These are phyloP conservation scores for Belonocnema kinseyi DNA, from an alignment of 1,140 invertebrate genomes.

Conservation along the genomic window DNA sequence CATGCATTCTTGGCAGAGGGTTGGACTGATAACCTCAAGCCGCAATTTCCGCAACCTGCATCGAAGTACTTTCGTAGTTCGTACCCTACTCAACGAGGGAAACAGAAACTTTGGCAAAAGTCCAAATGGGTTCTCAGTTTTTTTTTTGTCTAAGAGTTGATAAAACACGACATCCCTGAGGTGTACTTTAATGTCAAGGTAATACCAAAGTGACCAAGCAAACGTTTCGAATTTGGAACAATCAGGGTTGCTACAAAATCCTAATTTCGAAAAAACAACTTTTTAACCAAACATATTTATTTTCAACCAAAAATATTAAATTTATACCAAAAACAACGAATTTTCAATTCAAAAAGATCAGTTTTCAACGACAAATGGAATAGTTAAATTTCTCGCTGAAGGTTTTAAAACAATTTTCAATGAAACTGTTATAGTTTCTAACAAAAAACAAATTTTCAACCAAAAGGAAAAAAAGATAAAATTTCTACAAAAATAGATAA, in stretches of 20 bases:
- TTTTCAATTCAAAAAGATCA: no score
- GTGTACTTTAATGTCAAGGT: slow-evolving; percentile 24
- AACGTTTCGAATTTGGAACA: background rate
- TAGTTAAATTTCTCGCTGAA: no score
- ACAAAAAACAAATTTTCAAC: no score
- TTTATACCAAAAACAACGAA: no score
- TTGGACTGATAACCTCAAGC: slow-evolving; percentile 3
- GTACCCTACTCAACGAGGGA: background rate
- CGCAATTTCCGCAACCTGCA: slow-evolving; percentile 17
- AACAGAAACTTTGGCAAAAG: slow-evolving; percentile 25
- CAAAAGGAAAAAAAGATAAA: no score
- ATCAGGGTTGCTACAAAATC: background rate
- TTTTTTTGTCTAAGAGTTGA: slow-evolving; percentile 15
- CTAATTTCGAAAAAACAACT: no score
- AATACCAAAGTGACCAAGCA: background rate
- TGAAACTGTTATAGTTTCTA: no score
- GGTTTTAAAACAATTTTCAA: no score
- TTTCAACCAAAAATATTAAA: no score
- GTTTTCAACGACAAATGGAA: no score
- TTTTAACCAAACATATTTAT: no score
- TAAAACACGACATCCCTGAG: slow-evolving; percentile 9
- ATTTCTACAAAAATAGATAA: no score
- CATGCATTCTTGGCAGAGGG: slow-evolving; percentile 10
- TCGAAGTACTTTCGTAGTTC: background rate
- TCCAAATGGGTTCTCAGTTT: slow-evolving; percentile 4